Evolutionary conservation across 2,113 vertebrate species (phyloP).

Genomic region (Perca fluviatilis): DNA sequence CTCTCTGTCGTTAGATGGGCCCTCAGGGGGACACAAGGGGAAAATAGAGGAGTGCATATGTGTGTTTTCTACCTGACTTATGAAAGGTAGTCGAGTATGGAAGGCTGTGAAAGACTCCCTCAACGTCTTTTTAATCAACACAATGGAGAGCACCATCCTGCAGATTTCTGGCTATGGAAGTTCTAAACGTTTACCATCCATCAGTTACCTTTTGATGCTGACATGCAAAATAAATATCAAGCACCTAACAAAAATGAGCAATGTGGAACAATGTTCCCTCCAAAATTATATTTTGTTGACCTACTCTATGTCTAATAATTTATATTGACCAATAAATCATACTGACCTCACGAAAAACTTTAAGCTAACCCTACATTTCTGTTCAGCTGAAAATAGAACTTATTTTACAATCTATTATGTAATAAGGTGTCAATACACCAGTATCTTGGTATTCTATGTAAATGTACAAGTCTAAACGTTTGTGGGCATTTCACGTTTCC

Average conservation of each 20-base stretch:
- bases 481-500: constrained; percentile 51
- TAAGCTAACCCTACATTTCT: background rate
- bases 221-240: background rate
- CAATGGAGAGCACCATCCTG: background rate
- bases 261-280: background rate
- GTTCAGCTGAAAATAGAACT: background rate
- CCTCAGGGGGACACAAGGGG: constrained; percentile 9
- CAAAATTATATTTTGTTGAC: background rate
- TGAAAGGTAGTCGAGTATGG: background rate
- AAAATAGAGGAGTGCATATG: background rate
- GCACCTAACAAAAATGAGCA: background rate
- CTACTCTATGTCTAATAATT: background rate
- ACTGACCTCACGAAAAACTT: background rate
- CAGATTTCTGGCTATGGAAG: background rate
- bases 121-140: background rate
- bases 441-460: constrained; percentile 5
- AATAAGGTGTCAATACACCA: constrained; percentile 12
- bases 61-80: background rate
- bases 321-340: background rate
- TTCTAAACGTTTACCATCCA: background rate
- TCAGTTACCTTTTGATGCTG: background rate
- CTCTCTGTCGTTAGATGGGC: constrained; percentile 35
- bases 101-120: background rate
- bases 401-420: background rate
- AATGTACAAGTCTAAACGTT: constrained; percentile 19